Percentiles rank a stretch among this genome's conserved stretches.
These are phyloP conservation scores for Platyrinchus mystaceus DNA, from an alignment of 2,797 vertebrate genomes.

Conservation along the genomic window DNA sequence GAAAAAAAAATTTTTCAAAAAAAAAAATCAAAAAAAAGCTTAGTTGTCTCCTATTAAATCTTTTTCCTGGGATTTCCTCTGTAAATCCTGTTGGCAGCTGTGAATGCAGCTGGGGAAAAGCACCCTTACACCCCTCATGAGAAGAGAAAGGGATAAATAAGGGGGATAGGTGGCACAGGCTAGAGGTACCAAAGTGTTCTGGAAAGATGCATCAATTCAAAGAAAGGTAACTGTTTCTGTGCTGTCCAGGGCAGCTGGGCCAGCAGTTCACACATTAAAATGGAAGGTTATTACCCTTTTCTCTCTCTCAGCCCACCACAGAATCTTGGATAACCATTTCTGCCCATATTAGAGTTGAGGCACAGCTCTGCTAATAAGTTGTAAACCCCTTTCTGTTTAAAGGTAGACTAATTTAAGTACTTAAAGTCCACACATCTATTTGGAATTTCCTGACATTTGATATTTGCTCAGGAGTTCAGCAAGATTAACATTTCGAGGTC, in stretches of 20 bases:
- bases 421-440: conserved; percentile 43
- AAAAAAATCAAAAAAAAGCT: not conserved
- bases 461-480: conserved; percentile 57
- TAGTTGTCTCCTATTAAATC: not conserved
- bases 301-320: not conserved
- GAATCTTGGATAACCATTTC: not conserved
- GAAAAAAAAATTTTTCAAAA: no score
- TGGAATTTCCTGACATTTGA: conserved; percentile 51
- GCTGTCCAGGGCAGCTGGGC: not conserved
- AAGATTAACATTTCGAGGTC: conserved; percentile 48
- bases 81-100: not conserved
- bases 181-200: not conserved
- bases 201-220: not conserved
- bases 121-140: not conserved
- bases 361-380: conserved; percentile 16
- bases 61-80: not conserved
- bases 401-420: conserved; percentile 50
- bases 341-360: not conserved
- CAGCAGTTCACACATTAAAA: not conserved
- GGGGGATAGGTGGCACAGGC: not conserved
- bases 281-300: not conserved
- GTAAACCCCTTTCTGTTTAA: conserved; percentile 38
- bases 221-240: not conserved
- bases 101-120: not conserved
- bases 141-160: not conserved